These are phyloP conservation scores for Clarias macrocephalus DNA, from an alignment of 2,113 vertebrate species.

Conservation along the genomic window DNA sequence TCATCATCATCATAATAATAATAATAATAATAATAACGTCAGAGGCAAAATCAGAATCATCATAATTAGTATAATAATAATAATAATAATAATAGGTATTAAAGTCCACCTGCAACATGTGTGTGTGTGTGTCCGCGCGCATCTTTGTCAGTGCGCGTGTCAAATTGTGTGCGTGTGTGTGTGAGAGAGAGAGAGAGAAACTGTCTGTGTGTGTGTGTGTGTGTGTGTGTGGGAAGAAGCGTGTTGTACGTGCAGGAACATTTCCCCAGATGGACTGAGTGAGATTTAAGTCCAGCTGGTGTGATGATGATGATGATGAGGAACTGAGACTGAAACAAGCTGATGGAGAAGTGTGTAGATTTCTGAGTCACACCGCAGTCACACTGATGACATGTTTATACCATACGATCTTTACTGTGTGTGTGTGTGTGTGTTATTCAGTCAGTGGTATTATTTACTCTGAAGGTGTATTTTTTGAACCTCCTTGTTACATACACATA, in stretches of 20 bases:
- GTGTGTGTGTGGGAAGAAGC: neutral
- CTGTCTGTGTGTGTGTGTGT: neutral
- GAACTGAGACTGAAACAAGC: neutral
- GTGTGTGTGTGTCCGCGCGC: neutral
- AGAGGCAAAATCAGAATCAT: too few relatives aligned
- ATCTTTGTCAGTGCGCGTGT: too few relatives aligned
- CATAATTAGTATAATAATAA: too few relatives aligned
- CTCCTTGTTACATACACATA: neutral
- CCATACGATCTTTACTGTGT: neutral
- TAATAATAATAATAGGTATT: too few relatives aligned
- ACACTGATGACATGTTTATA: neutral
- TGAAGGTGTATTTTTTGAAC: neutral
- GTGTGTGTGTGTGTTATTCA: neutral
- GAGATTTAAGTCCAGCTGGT: neutral
- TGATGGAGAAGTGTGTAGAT: neutral
- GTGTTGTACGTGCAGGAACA: conserved; percentile 59
- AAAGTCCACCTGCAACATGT: neutral
- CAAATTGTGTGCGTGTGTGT: neutral
- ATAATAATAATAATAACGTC: too few relatives aligned
- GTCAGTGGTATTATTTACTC: neutral
- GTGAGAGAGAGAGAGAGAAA: too few relatives aligned
- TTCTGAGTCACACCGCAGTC: neutral
- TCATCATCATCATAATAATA: too few relatives aligned
- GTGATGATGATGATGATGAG: neutral
- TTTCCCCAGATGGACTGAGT: neutral